Percentiles rank a stretch among this genome's conserved stretches.
phyloP scores from a whole-genome alignment of 2,113 vertebrate species.

The Kryptolebias marmoratus region DNA sequence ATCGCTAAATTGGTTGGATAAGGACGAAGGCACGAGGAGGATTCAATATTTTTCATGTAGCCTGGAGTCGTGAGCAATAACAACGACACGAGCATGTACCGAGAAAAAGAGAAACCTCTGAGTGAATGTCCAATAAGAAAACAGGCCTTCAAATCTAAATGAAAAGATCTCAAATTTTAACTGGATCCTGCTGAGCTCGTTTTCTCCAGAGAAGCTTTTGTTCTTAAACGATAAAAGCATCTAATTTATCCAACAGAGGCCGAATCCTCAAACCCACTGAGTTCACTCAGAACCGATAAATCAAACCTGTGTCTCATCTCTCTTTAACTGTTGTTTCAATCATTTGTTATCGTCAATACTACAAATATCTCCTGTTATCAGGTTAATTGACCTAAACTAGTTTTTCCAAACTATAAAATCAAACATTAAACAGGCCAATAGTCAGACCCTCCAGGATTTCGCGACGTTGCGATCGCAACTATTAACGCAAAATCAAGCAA shows the following conservation, averaged over 20 bases:
- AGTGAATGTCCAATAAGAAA: slow-evolving; percentile 16
- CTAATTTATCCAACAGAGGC: neutral
- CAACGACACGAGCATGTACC: neutral
- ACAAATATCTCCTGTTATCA: too few relatives aligned
- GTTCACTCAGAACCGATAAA: too few relatives aligned
- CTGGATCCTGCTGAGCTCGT: neutral
- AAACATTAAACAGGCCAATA: too few relatives aligned
- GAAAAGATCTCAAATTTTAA: slow-evolving; percentile 4
- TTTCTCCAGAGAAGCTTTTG: neutral
- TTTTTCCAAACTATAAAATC: too few relatives aligned
- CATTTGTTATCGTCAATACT: too few relatives aligned
- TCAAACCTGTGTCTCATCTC: too few relatives aligned
- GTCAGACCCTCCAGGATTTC: too few relatives aligned
- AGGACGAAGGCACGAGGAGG: slow-evolving; percentile 37
- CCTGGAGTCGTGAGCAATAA: slow-evolving; percentile 31
- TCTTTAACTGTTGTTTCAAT: too few relatives aligned
- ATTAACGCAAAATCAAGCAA: too few relatives aligned
- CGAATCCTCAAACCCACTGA: too few relatives aligned
- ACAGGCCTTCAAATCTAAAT: neutral
- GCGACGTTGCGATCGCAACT: too few relatives aligned
- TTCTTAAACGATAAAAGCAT: neutral
- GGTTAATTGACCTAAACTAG: too few relatives aligned
- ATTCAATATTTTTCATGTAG: slow-evolving; percentile 46
- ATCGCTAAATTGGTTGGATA: slow-evolving; percentile 47
- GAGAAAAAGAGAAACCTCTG: slow-evolving; percentile 3